phyloP scores from a whole-genome alignment of 2,797 vertebrate species.

The Amblyopsis hoosieri region DNA sequence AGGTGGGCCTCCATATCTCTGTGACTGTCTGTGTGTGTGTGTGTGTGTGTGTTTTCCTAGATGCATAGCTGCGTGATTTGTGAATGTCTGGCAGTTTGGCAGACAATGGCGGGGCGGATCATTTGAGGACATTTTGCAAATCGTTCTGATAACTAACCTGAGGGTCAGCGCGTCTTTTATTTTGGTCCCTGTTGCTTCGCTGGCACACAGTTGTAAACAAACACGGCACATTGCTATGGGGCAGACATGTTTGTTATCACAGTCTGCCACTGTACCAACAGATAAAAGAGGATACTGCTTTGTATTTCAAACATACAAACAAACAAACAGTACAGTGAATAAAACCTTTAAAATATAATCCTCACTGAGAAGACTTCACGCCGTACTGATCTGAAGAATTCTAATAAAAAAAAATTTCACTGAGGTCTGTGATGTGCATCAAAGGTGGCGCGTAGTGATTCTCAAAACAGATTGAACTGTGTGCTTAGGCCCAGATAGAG shows the following conservation, averaged over 20 bases:
- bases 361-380: conserved; percentile 26
- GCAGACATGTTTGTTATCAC: conserved; percentile 45
- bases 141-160: too few relatives aligned
- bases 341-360: conserved; percentile 35
- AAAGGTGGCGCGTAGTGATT: conserved; percentile 40
- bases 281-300: conserved; percentile 56
- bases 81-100: too few relatives aligned
- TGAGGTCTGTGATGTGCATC: conserved; percentile 37
- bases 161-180: too few relatives aligned
- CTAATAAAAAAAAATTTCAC: conserved; percentile 48
- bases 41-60: too few relatives aligned
- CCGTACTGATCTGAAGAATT: conserved; percentile 40
- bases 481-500: conserved; percentile 51
- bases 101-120: too few relatives aligned
- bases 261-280: conserved; percentile 51
- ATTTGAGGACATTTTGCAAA: too few relatives aligned
- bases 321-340: conserved; percentile 47
- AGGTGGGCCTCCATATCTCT: too few relatives aligned
- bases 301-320: conserved; percentile 52
- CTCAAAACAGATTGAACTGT: conserved; percentile 61
- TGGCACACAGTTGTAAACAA: conserved; percentile 1
- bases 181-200: too few relatives aligned
- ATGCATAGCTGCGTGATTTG: too few relatives aligned
- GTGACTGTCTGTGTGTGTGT: too few relatives aligned
- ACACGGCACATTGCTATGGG: conserved; percentile 49